A percentile compares a stretch with the other conserved stretches of the same genome.
Evolutionary conservation across 2,113 vertebrate species (phyloP).

Genomic region (Centropus bengalensis): DNA sequence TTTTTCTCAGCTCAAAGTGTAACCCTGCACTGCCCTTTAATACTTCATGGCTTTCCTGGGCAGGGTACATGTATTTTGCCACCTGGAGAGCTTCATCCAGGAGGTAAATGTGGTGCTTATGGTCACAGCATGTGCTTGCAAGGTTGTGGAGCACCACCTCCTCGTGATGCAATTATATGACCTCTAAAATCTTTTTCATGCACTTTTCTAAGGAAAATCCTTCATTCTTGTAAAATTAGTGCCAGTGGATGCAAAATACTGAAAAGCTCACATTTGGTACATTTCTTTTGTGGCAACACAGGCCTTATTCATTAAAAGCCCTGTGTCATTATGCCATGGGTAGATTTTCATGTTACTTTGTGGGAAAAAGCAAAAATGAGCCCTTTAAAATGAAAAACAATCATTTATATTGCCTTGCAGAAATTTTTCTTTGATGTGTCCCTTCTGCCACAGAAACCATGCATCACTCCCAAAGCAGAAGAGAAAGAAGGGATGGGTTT

Average conservation of each 20-base stretch:
- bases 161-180: background rate
- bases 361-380: slow-evolving; percentile 21
- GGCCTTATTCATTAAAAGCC: slow-evolving; percentile 39
- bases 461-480: background rate
- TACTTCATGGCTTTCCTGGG: background rate
- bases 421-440: background rate
- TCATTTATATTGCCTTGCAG: background rate
- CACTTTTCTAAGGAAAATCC: background rate
- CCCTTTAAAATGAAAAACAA: slow-evolving; percentile 34
- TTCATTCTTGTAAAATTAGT: slow-evolving; percentile 8
- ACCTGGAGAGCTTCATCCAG: background rate
- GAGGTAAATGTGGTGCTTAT: background rate
- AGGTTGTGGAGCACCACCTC: background rate
- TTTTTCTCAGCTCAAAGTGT: background rate
- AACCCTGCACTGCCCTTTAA: background rate
- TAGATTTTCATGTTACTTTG: background rate
- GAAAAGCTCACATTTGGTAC: background rate
- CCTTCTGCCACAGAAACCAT: background rate
- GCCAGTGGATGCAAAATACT: background rate
- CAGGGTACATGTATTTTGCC: background rate
- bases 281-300: background rate
- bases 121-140: background rate
- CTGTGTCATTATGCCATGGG: background rate
- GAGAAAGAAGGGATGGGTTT: background rate
- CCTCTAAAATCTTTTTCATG: background rate